Conservation (phyloP, 2,797 vertebrate genomes). For the Sphenodon punctatus region DNA sequence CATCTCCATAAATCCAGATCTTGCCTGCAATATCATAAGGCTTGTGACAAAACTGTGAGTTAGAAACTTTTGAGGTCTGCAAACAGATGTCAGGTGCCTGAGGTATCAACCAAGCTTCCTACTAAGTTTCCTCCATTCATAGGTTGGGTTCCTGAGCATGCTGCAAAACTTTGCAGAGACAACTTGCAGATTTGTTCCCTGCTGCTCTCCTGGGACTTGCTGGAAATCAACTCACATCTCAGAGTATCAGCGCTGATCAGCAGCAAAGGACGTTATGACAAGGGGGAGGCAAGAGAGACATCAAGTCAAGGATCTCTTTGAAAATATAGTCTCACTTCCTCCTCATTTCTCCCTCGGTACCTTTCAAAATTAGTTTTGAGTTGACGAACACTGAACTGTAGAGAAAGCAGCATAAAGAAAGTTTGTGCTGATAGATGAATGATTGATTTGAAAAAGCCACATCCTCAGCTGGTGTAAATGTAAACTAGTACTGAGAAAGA, state of each 20-base stretch:
- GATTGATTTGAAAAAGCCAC: not conserved
- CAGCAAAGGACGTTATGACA: not conserved
- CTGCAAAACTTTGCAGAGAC: conserved; percentile 18
- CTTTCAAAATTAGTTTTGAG: not conserved
- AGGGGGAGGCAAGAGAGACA: not conserved
- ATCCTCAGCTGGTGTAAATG: not conserved
- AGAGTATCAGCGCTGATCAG: not conserved
- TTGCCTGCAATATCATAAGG: too few relatives aligned
- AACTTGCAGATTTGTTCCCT: conserved; percentile 29
- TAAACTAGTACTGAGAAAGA: fast-evolving
- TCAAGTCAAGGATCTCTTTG: conserved; percentile 14
- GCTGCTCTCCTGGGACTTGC: not conserved
- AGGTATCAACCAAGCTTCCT: not conserved
- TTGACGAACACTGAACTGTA: fast-evolving
- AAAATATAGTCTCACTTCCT: conserved; percentile 1
- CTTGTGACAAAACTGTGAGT: too few relatives aligned
- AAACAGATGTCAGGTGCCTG: not conserved
- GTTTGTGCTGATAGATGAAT: not conserved
- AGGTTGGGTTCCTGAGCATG: not conserved
- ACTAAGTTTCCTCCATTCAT: not conserved
- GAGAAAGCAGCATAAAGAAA: not conserved
- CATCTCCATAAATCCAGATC: too few relatives aligned
- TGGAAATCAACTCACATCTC: conserved; percentile 5
- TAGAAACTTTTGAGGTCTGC: too few relatives aligned
- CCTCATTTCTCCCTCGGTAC: not conserved